phyloP scores from a whole-genome alignment of 2,888 invertebrate genomes.

The Rhagonycha fulva region DNA sequence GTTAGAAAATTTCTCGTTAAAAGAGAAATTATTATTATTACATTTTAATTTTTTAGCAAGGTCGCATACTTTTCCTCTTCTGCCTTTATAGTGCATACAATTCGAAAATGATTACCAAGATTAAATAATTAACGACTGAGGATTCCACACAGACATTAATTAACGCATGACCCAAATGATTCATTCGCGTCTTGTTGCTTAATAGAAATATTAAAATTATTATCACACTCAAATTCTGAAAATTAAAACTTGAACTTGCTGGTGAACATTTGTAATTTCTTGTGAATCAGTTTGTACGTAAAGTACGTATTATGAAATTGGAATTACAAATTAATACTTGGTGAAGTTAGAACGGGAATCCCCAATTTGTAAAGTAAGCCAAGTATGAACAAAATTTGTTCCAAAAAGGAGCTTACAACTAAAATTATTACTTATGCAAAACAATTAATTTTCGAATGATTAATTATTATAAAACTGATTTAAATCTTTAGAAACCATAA shows the following conservation, averaged over 20 bases:
- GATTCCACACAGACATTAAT: neutral
- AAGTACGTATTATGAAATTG: conserved; percentile 13
- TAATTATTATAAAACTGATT: neutral
- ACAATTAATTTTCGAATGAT: neutral
- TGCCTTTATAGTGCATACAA: neutral
- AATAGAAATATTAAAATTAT: neutral
- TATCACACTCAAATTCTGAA: neutral
- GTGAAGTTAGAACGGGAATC: conserved; percentile 10
- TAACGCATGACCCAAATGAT: neutral
- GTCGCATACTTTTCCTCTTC: neutral
- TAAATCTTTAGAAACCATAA: neutral
- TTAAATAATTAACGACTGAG: neutral
- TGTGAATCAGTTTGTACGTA: conserved; percentile 15
- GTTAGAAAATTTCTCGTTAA: neutral
- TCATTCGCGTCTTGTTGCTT: neutral
- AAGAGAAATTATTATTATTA: neutral
- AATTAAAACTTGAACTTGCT: neutral
- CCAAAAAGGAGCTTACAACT: neutral
- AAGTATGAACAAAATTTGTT: neutral
- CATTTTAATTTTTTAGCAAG: neutral
- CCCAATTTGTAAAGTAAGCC: conserved; percentile 9
- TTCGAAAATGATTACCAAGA: neutral
- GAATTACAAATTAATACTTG: conserved; percentile 2
- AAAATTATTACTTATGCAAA: neutral
- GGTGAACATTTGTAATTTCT: neutral